Percentiles rank a stretch among this genome's conserved stretches.
Evolutionary conservation across 2,113 vertebrate species (phyloP).

Genomic region (Propithecus coquereli): DNA sequence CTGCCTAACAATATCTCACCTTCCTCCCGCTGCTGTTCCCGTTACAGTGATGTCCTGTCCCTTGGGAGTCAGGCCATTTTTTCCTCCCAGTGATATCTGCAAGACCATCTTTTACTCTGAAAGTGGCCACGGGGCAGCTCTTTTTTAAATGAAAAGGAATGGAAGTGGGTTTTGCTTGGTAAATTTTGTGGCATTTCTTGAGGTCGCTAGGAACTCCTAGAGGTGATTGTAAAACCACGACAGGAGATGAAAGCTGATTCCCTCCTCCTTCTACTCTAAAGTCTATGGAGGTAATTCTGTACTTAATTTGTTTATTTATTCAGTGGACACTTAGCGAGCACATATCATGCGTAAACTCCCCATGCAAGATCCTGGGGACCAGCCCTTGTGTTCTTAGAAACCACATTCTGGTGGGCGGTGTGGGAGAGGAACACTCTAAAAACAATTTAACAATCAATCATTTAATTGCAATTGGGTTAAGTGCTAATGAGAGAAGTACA

Average conservation of each 20-base stretch:
- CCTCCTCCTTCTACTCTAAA: not conserved
- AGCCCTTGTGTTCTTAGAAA: not conserved
- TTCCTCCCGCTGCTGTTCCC: not conserved
- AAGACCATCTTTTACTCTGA: not conserved
- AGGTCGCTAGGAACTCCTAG: not conserved
- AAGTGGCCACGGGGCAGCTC: not conserved
- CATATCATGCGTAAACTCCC: accelerated
- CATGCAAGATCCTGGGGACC: no score
- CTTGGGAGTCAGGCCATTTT: not conserved
- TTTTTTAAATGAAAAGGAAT: not conserved
- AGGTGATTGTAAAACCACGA: not conserved
- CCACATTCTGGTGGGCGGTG: not conserved
- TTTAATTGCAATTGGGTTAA: not conserved
- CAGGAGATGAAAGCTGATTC: not conserved
- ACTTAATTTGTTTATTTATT: not conserved
- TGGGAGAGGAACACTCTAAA: not conserved
- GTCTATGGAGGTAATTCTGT: not conserved
- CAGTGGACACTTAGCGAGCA: not conserved
- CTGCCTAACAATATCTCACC: not conserved
- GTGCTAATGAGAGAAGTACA: not conserved
- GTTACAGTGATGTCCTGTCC: not conserved
- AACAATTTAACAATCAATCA: not conserved
- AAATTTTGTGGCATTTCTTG: not conserved
- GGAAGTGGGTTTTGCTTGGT: not conserved
- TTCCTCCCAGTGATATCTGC: not conserved